Evolutionary conservation across 2,888 invertebrate species (phyloP).

Genomic region (Caenorhabditis virilis): DNA sequence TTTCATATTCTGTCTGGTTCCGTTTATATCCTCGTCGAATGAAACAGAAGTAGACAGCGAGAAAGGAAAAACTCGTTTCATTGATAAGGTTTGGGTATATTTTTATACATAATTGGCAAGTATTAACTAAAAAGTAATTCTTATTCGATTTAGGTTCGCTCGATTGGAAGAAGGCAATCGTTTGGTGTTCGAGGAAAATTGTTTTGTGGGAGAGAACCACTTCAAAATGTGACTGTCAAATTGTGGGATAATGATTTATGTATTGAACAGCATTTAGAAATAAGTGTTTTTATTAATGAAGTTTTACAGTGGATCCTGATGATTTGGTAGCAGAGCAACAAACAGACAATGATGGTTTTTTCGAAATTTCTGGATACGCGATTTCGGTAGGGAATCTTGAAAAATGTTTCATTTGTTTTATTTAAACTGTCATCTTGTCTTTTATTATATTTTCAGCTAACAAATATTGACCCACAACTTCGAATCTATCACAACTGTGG

Average conservation of each 20-base stretch:
- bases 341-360: conserved; percentile 16
- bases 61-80: conserved; percentile 7
- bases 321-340: conserved; percentile 34
- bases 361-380: conserved; percentile 18
- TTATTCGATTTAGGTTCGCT: conserved; percentile 15
- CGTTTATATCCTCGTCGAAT: background rate
- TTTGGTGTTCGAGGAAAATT: conserved; percentile 40
- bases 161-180: conserved; percentile 36
- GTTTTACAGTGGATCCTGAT: conserved; percentile 38
- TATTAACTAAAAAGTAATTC: too few species aligned
- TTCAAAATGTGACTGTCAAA: conserved; percentile 38
- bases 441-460: conserved; percentile 10
- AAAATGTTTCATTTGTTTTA: background rate
- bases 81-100: conserved; percentile 25
- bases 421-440: background rate
- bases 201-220: conserved; percentile 28
- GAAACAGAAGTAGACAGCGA: background rate
- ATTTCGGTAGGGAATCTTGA: conserved; percentile 9
- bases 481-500: conserved; percentile 46
- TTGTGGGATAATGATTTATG: conserved; percentile 49
- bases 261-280: conserved; percentile 4
- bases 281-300: background rate
- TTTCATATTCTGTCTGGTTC: background rate
- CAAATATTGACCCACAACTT: conserved; percentile 42
- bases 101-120: too few species aligned